Evolutionary conservation across 2,888 invertebrate species (phyloP), one percentile per base, ranked within the genome.

Genomic region (Cephus sareptanus): DNA sequence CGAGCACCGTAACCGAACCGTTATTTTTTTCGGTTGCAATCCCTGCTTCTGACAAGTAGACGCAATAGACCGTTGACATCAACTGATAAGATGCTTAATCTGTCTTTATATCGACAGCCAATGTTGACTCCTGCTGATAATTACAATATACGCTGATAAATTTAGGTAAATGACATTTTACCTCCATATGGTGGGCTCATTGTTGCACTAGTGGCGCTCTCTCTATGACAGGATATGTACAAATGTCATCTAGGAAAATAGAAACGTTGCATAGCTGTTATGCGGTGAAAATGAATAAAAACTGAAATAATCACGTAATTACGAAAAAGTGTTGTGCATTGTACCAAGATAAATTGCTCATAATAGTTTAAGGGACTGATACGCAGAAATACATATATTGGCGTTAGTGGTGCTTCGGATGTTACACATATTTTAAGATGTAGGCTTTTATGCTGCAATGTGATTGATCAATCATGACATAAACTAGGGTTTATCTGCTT

Each of bases 401-500:
- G 56, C 1, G 23, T 56, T 9, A 23, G 40, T 40, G 23, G 56
- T 56, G 56, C 2, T 74, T 74, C 37, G n/a, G 35, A 23, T n/a
- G 37, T 78, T 73, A 75, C n/a, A 4, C 40, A 30, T 33, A 12
- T 13, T 74, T 71, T 76, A 81, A 79, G 73, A 83, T 82, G 82
- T 82, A 80, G 81, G 78, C 71, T 69, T 70, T 30, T 34, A 35
- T 73, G 68, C 35, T 68, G 69, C 74, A 73, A 77, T 79, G 77
- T 56, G 79, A 80, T 79, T 81, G 74, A 77, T 80, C 76, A 79
- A 81, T 83, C 79, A 83, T 81, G 83, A 83, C 80, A 80, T 81
- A 75, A 78, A 77, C 76, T 79, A 74, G 76, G 77, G 79, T 78
- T 80, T 80, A 76, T 81, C 79, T 79, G 77, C 78, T 69, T 75